Evolutionary conservation across 2,797 vertebrate genomes (phyloP).

Genomic region (Poeciliopsis paucimaculata): DNA sequence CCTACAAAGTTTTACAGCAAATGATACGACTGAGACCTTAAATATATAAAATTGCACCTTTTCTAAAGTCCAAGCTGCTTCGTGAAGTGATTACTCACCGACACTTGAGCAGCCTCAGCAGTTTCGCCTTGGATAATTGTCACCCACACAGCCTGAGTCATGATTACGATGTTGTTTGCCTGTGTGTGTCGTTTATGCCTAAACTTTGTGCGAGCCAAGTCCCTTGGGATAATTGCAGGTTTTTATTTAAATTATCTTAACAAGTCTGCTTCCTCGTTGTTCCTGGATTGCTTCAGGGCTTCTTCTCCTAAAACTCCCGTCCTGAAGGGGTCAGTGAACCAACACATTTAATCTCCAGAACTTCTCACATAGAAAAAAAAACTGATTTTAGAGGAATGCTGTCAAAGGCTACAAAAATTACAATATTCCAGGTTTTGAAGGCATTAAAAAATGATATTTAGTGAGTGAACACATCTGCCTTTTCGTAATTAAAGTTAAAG

Average conservation of each 20-base stretch:
- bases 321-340: background rate
- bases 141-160: constrained; percentile 44
- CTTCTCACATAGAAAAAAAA: constrained; percentile 16
- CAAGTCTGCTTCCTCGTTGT: background rate
- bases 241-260: constrained; percentile 2
- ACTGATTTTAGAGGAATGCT: background rate
- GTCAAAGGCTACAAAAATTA: background rate
- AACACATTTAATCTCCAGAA: constrained; percentile 10
- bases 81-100: constrained; percentile 34
- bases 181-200: background rate
- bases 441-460: background rate
- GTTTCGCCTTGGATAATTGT: constrained; percentile 44
- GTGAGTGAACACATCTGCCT: background rate
- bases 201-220: background rate
- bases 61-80: background rate
- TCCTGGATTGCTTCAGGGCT: background rate
- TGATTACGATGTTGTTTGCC: constrained; percentile 4
- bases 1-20: background rate
- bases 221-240: constrained; percentile 3
- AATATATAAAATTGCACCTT: background rate
- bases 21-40: background rate
- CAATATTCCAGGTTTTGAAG: background rate
- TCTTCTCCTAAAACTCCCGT: background rate
- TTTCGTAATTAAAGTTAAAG: background rate
- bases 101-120: constrained; percentile 33